Conservation (phyloP, 2,888 invertebrate genomes). For the Troides oblongomaculatus region DNA sequence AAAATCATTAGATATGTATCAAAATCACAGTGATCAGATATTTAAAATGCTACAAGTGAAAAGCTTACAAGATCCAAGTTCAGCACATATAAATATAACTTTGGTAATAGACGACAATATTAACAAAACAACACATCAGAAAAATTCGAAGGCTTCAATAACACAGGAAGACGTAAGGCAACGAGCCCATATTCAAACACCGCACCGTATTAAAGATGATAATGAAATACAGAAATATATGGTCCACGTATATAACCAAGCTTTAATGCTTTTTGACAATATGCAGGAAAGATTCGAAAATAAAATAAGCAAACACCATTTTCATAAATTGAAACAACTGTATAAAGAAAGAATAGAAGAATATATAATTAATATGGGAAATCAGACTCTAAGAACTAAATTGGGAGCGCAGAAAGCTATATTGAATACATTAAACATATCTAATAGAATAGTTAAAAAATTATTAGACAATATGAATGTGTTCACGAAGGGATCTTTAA, state of each 20-base stretch:
- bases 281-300: slow-evolving; percentile 39
- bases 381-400: slow-evolving; percentile 48
- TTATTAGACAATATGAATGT: slow-evolving; percentile 39
- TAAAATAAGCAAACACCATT: slow-evolving; percentile 34
- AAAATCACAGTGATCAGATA: background rate
- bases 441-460: slow-evolving; percentile 46
- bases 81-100: slow-evolving; percentile 19
- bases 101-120: background rate
- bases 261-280: slow-evolving; percentile 44
- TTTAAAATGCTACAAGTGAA: background rate
- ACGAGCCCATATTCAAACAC: slow-evolving; percentile 3
- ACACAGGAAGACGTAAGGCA: slow-evolving; percentile 1
- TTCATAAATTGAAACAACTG: slow-evolving; percentile 38
- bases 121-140: background rate
- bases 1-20: background rate
- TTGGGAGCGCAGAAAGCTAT: slow-evolving; percentile 52
- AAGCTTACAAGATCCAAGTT: background rate
- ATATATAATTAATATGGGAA: slow-evolving; percentile 43
- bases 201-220: slow-evolving; percentile 43
- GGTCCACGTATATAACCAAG: slow-evolving; percentile 44
- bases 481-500: slow-evolving; percentile 19
- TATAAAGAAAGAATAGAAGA: slow-evolving; percentile 49
- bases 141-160: background rate
- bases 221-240: slow-evolving; percentile 43
- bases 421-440: slow-evolving; percentile 51